Evolutionary conservation across 2,113 vertebrate genomes (phyloP).

Genomic region (Zapornia atra): DNA sequence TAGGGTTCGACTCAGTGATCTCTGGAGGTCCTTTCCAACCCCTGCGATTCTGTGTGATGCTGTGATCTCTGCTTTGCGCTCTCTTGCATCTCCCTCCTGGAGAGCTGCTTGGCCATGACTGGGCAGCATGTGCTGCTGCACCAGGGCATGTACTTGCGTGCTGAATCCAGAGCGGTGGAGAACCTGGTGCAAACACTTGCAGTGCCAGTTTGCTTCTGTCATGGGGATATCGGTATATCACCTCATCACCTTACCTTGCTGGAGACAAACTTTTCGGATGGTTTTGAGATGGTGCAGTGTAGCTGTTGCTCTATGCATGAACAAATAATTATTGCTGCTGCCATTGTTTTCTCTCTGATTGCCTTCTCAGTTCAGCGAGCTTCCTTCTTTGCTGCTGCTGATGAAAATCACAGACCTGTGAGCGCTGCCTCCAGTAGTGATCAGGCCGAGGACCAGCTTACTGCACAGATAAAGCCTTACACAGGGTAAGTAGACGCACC

Average conservation of each 20-base stretch:
- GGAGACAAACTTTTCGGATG: background rate
- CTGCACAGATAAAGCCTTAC: conserved; percentile 82
- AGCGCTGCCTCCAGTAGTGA: conserved; percentile 83
- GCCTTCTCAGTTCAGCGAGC: conserved; percentile 85
- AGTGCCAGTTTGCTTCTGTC: background rate
- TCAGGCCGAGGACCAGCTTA: conserved; percentile 87
- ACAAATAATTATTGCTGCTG: background rate
- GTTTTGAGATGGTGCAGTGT: background rate
- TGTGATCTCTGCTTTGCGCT: background rate
- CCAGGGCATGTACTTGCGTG: background rate
- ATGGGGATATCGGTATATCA: background rate
- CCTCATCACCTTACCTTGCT: background rate
- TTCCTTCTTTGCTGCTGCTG: conserved; percentile 87
- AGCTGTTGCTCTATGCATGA: background rate
- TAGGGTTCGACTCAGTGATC: no score
- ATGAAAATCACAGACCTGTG: conserved; percentile 85
- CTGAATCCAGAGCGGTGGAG: background rate
- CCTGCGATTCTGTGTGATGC: no score
- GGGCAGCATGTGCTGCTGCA: background rate
- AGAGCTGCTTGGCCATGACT: background rate
- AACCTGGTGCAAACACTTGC: background rate
- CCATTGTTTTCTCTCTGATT: background rate
- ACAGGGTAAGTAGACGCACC: conserved; percentile 78
- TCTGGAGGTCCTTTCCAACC: no score
- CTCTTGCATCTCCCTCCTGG: background rate